phyloP scores from a whole-genome alignment of 2,888 invertebrate genomes.

The Lapara coniferarum region DNA sequence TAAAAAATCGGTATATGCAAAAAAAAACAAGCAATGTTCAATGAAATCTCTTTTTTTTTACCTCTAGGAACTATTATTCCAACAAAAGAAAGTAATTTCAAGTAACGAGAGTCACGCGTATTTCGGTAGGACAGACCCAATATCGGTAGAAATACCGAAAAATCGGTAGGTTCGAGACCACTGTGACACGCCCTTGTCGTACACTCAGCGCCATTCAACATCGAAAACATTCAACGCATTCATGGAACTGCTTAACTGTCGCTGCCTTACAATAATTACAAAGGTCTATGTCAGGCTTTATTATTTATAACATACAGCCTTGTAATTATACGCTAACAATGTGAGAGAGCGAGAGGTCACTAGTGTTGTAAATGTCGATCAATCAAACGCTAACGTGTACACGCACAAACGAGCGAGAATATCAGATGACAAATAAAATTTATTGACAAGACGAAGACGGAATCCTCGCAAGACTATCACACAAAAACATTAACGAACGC shows the following conservation, averaged over 20 bases:
- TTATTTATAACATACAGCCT: neutral
- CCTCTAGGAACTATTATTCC: no score
- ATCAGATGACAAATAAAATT: neutral
- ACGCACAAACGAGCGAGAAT: neutral
- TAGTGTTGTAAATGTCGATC: neutral
- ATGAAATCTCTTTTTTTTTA: no score
- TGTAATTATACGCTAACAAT: no score
- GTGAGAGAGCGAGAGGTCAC: conserved; percentile 3
- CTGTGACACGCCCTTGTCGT: neutral
- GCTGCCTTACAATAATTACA: neutral
- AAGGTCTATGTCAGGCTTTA: neutral
- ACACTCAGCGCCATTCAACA: neutral
- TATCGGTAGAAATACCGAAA: no score
- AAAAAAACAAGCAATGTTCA: no score
- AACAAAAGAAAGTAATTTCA: no score
- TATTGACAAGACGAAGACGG: neutral
- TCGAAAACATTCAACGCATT: neutral
- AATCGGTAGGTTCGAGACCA: no score
- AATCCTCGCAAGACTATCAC: neutral
- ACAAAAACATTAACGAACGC: neutral
- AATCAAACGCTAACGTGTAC: neutral
- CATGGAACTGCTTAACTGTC: neutral
- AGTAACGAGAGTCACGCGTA: no score
- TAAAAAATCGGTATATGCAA: no score
- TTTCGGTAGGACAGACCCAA: no score